A percentile compares a stretch with the other conserved stretches of the same genome.
These are phyloP conservation scores for Pelochelys cantorii DNA, from an alignment of 2,797 vertebrate species.

Conservation along the genomic window DNA sequence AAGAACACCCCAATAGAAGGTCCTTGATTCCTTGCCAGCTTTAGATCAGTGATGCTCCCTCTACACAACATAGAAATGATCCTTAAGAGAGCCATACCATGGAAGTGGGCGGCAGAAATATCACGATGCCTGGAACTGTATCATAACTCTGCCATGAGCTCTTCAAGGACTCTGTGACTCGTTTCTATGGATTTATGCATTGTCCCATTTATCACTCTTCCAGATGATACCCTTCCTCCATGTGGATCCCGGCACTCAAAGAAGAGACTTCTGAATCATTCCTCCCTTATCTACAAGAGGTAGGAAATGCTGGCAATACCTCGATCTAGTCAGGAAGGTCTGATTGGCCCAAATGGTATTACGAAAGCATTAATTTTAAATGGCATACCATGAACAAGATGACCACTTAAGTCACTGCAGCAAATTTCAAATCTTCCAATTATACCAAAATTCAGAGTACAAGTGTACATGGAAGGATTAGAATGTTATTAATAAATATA, in stretches of 20 bases:
- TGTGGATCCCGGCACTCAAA: not conserved
- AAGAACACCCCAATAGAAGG: not conserved
- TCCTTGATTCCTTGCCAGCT: not conserved
- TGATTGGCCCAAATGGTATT: not conserved
- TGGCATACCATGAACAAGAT: not conserved
- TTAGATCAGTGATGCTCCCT: not conserved
- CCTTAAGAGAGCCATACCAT: not conserved
- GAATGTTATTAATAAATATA: not conserved
- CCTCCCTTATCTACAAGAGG: not conserved
- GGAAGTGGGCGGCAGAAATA: not conserved
- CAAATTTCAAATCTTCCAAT: not conserved
- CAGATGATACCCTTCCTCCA: not conserved
- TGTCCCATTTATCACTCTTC: not conserved
- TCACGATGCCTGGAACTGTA: not conserved
- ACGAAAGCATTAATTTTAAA: not conserved
- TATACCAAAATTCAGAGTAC: not conserved
- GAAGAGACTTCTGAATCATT: not conserved
- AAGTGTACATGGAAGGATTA: not conserved
- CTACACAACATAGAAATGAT: not conserved
- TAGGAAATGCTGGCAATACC: not conserved
- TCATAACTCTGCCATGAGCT: not conserved
- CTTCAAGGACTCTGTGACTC: not conserved
- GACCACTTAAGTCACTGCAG: not conserved
- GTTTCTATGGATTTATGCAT: not conserved
- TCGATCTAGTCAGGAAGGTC: not conserved